Evolutionary conservation across 1,140 invertebrate genomes (phyloP).

Genomic region (Lamellibrachia luymesi): DNA sequence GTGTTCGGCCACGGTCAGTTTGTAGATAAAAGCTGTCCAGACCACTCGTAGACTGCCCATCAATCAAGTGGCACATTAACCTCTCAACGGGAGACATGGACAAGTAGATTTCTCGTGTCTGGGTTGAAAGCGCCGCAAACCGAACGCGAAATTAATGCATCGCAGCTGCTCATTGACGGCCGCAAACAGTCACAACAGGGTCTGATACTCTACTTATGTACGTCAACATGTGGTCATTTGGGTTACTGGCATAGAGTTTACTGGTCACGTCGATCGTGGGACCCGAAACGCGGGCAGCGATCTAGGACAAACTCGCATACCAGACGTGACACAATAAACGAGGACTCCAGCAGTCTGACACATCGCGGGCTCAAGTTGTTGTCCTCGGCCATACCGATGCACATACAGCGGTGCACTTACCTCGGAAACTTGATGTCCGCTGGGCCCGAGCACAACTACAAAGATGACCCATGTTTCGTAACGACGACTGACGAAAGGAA

Average conservation of each 20-base stretch:
- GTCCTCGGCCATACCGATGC: neutral
- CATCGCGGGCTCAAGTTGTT: neutral
- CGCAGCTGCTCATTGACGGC: neutral
- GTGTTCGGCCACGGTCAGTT: neutral
- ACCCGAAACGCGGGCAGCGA: neutral
- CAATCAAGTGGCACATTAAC: neutral
- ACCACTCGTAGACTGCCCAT: neutral
- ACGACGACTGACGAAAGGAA: neutral
- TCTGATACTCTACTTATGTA: neutral
- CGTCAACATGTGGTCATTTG: neutral
- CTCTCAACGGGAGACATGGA: neutral
- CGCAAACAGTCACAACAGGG: neutral
- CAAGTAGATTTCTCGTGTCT: neutral
- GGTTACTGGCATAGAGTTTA: neutral
- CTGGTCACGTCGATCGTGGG: neutral
- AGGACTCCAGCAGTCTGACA: neutral
- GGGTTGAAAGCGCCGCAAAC: neutral
- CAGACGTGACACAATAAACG: too few species aligned
- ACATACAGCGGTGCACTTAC: neutral
- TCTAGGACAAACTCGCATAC: neutral
- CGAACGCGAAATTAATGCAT: neutral
- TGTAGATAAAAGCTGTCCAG: neutral
- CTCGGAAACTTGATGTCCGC: neutral
- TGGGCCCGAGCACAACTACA: neutral
- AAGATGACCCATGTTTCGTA: neutral